phyloP scores from a whole-genome alignment of 2,797 vertebrate genomes.

The Glyptemys insculpta region DNA sequence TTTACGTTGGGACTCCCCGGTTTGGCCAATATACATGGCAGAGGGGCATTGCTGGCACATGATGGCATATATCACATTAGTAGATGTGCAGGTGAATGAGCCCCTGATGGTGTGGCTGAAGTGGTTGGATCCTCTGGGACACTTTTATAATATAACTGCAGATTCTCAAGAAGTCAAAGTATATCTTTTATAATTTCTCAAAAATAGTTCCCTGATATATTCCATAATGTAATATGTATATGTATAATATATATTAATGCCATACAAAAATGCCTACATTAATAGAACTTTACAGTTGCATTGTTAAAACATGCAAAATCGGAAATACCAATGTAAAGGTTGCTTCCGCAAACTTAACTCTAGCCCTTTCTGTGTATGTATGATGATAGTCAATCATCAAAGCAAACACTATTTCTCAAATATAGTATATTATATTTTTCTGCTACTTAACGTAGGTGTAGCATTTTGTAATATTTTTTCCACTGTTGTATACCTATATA shows the following conservation, averaged over 20 bases:
- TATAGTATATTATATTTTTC: not conserved
- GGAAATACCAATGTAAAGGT: not conserved
- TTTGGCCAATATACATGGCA: too few species aligned
- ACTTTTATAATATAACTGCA: not conserved
- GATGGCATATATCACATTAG: too few species aligned
- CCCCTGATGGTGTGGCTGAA: too few species aligned
- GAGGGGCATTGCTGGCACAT: too few species aligned
- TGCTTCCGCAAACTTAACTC: not conserved
- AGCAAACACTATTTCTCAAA: not conserved
- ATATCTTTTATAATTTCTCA: not conserved
- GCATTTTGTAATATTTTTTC: not conserved
- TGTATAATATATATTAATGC: not conserved
- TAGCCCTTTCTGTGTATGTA: not conserved
- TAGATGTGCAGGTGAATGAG: too few species aligned
- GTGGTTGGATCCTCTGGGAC: not conserved
- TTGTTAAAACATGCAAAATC: not conserved
- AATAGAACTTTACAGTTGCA: not conserved
- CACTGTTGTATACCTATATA: not conserved
- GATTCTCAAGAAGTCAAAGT: not conserved
- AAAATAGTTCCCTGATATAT: not conserved
- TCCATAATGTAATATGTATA: not conserved
- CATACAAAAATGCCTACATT: not conserved
- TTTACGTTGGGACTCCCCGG: too few species aligned
- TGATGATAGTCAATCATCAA: not conserved
- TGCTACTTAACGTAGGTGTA: not conserved